Conservation (phyloP, 2,888 invertebrate species). For the Neoascia interrupta region DNA sequence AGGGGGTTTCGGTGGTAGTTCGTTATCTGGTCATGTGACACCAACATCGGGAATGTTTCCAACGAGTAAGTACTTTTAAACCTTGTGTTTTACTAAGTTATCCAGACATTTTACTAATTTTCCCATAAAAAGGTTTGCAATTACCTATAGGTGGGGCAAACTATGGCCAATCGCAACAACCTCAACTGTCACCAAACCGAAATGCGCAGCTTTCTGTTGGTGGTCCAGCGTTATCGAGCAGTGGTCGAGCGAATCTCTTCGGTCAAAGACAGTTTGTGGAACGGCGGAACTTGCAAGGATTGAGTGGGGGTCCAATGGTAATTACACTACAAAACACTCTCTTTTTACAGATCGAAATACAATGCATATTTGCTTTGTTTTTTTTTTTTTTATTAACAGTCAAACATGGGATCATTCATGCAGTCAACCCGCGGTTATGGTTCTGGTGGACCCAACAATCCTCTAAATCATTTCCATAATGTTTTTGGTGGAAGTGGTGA, state of each 20-base stretch:
- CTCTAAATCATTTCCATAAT: slow-evolving; percentile 89
- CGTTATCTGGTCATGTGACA: slow-evolving; percentile 88
- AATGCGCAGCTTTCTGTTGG: slow-evolving; percentile 81
- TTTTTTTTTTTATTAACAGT: slow-evolving; percentile 76
- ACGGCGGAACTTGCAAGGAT: slow-evolving; percentile 84
- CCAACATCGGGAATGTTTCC: slow-evolving; percentile 85
- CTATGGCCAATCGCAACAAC: slow-evolving; percentile 81
- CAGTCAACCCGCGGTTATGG: slow-evolving; percentile 84
- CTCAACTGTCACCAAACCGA: slow-evolving; percentile 82
- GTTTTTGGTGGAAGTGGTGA: slow-evolving; percentile 89
- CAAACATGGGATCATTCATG: slow-evolving; percentile 84
- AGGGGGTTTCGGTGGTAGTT: slow-evolving; percentile 84
- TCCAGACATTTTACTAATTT: neutral
- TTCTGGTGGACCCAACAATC: slow-evolving; percentile 82
- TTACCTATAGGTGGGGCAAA: slow-evolving; percentile 78
- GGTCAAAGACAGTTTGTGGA: slow-evolving; percentile 90
- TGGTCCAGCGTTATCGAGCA: slow-evolving; percentile 82
- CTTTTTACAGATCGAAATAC: no score
- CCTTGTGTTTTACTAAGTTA: no score
- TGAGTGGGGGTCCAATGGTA: slow-evolving; percentile 79
- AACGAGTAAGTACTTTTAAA: slow-evolving; percentile 76
- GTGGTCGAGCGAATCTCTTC: slow-evolving; percentile 84
- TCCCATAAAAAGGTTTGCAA: slow-evolving; percentile 51
- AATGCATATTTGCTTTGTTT: no score
- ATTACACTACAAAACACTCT: slow-evolving; percentile 14